These are phyloP conservation scores for Oeneis ivallda DNA, from an alignment of 2,888 invertebrate genomes.

Conservation along the genomic window DNA sequence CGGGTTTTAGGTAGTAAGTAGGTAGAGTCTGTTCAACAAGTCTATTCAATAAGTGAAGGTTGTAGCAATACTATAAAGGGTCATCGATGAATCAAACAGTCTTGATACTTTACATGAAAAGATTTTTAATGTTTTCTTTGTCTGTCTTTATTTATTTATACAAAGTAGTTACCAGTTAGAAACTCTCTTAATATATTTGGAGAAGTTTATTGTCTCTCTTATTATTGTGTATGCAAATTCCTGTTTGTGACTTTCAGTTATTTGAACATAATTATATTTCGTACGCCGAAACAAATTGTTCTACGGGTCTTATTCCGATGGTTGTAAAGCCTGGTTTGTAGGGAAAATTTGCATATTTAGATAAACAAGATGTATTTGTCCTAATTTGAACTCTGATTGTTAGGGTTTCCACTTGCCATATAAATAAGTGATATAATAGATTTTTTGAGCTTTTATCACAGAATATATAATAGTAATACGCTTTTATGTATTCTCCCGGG, in stretches of 20 bases:
- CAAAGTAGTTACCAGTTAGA: background rate
- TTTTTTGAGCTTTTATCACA: too few species aligned
- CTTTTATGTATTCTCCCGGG: too few species aligned
- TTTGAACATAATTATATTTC: slow-evolving; percentile 35
- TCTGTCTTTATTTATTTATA: background rate
- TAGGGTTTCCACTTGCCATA: slow-evolving; percentile 15
- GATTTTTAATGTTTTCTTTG: too few species aligned
- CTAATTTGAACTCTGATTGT: slow-evolving; percentile 8
- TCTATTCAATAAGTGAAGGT: too few species aligned
- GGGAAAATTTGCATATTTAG: slow-evolving; percentile 17
- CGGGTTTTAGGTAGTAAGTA: too few species aligned
- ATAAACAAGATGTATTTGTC: slow-evolving; percentile 11
- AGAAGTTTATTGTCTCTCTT: background rate
- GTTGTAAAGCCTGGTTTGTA: slow-evolving; percentile 8
- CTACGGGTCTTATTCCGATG: slow-evolving; percentile 8
- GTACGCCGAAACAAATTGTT: slow-evolving; percentile 24
- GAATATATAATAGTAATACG: too few species aligned
- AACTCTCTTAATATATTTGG: background rate
- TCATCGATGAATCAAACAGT: too few species aligned
- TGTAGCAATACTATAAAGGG: too few species aligned
- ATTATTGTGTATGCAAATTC: slow-evolving; percentile 44
- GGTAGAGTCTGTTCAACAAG: too few species aligned
- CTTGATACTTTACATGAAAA: too few species aligned
- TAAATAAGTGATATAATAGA: background rate
- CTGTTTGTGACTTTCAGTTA: slow-evolving; percentile 45